Percentiles rank a stretch among this genome's conserved stretches.
Conservation (phyloP, 92 coral and sea anemone genomes). For the Blastomussa wellsi region DNA sequence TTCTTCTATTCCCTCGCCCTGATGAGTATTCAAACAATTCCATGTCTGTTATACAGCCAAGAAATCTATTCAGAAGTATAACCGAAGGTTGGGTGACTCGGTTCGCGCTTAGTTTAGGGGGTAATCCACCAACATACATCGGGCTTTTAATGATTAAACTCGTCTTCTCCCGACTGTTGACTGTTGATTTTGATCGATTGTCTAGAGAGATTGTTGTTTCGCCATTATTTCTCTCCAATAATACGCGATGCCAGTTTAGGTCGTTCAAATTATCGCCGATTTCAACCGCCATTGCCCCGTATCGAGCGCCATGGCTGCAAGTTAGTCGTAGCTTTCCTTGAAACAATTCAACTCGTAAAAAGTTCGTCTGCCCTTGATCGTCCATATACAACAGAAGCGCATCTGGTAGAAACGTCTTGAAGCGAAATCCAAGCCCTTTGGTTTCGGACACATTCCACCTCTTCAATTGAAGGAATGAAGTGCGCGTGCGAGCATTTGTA, state of each 20-base stretch:
- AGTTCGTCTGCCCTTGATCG: constrained; percentile 33
- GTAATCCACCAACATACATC: constrained; percentile 38
- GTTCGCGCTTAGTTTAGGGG: constrained; percentile 18
- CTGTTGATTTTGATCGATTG: constrained; percentile 12
- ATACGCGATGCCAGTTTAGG: constrained; percentile 35
- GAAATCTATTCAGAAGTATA: constrained; percentile 43
- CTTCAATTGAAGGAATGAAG: constrained; percentile 57
- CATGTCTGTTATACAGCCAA: constrained; percentile 53
- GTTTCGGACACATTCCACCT: constrained; percentile 53
- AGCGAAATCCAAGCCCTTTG: constrained; percentile 51
- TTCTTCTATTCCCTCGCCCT: constrained; percentile 10
- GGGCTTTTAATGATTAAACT: constrained; percentile 19
- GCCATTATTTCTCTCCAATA: constrained; percentile 11
- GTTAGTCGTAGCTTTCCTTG: constrained; percentile 24
- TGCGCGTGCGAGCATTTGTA: constrained; percentile 21
- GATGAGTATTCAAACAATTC: constrained; percentile 14
- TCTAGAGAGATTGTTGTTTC: constrained; percentile 10
- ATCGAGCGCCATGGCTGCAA: constrained; percentile 14
- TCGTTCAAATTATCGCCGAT: constrained; percentile 38
- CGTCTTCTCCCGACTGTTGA: constrained; percentile 10
- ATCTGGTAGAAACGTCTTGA: constrained; percentile 56
- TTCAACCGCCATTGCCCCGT: constrained; percentile 27
- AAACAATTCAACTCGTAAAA: constrained; percentile 37
- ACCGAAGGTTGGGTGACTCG: constrained; percentile 43
- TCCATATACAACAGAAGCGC: constrained; percentile 59